Conservation (phyloP, 2,113 vertebrate species). For the Phoxinus phoxinus region DNA sequence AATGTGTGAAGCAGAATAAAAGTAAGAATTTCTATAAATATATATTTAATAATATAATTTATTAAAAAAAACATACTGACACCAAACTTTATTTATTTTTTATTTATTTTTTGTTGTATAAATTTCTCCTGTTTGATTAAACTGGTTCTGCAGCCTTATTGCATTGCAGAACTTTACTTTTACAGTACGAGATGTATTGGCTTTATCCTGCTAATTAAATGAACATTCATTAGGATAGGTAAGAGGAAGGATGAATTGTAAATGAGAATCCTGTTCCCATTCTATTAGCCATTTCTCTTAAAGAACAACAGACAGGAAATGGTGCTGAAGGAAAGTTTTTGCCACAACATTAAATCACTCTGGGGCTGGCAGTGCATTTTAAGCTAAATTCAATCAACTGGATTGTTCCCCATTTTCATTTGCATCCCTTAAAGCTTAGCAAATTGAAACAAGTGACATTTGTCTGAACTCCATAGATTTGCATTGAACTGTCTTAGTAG, state of each 20-base stretch:
- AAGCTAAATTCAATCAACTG: conserved; percentile 31
- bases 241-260: conserved; percentile 29
- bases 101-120: neutral
- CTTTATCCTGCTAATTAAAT: conserved; percentile 19
- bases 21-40: neutral
- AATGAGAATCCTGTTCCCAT: conserved; percentile 30
- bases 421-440: conserved; percentile 17
- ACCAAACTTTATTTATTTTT: neutral
- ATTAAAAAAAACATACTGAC: no score
- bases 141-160: neutral
- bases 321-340: conserved; percentile 8
- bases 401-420: conserved; percentile 31
- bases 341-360: conserved; percentile 21
- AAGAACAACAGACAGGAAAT: neutral
- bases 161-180: neutral
- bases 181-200: neutral
- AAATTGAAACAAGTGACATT: conserved; percentile 14
- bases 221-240: conserved; percentile 12
- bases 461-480: conserved; percentile 21
- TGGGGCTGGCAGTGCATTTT: conserved; percentile 1
- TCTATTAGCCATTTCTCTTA: neutral
- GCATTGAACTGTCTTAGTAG: neutral
- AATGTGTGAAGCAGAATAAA: neutral
- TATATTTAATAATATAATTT: no score
- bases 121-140: neutral